Evolutionary conservation across 2,797 vertebrate genomes (phyloP).

Genomic region (Labroides dimidiatus): DNA sequence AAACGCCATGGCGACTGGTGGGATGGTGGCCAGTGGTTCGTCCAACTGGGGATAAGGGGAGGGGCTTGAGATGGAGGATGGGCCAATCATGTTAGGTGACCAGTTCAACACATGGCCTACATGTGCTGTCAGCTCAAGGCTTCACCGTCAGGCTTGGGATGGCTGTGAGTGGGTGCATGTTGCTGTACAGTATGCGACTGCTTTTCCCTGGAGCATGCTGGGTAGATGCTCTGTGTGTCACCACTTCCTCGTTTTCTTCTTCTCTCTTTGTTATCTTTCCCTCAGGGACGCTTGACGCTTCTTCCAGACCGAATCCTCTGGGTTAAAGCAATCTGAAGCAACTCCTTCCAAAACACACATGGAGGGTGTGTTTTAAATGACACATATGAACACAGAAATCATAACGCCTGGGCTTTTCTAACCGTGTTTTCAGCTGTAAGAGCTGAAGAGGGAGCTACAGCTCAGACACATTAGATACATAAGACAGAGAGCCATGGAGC

Average conservation of each 20-base stretch:
- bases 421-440: background rate
- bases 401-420: background rate
- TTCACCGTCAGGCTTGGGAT: constrained; percentile 13
- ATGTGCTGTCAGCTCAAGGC: constrained; percentile 43
- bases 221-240: constrained; percentile 3
- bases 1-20: constrained; percentile 67
- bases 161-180: constrained; percentile 6
- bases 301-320: background rate
- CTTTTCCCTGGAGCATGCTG: constrained; percentile 3
- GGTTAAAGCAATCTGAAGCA: constrained; percentile 4
- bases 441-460: background rate
- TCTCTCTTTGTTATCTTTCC: constrained; percentile 11
- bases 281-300: background rate
- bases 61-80: constrained; percentile 31
- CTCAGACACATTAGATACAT: constrained; percentile 1
- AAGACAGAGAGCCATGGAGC: background rate
- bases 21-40: constrained; percentile 54
- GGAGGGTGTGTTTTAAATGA: background rate
- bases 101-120: constrained; percentile 43
- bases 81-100: constrained; percentile 40
- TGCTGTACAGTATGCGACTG: constrained; percentile 5
- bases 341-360: background rate
- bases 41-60: constrained; percentile 28
- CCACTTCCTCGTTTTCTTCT: constrained; percentile 23
- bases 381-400: background rate